Evolutionary conservation across 2,113 vertebrate species (phyloP).

Genomic region (Gymnarchus niloticus): DNA sequence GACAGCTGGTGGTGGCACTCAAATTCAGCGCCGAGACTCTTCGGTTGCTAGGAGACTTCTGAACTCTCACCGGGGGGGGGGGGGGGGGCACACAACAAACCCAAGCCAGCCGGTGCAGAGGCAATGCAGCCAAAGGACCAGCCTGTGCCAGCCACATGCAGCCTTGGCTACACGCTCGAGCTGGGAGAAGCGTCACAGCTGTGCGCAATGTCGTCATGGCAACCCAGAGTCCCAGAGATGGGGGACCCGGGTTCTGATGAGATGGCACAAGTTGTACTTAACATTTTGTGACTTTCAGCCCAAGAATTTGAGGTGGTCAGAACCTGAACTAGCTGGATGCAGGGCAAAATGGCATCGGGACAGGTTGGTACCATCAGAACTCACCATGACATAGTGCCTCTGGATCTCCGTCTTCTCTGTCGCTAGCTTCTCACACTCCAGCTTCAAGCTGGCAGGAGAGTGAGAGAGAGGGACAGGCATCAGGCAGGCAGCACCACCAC

Average conservation of each 20-base stretch:
- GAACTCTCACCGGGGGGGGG: conserved; percentile 59
- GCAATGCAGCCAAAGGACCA: conserved; percentile 19
- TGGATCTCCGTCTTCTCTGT: conserved; percentile 75
- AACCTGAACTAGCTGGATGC: neutral
- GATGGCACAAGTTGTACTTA: neutral
- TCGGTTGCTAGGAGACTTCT: conserved; percentile 69
- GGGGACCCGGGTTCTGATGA: neutral
- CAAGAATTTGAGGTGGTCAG: neutral
- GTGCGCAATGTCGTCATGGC: neutral
- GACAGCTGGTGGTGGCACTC: conserved; percentile 62
- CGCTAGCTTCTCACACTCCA: conserved; percentile 73
- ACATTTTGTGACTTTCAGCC: neutral
- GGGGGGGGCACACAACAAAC: conserved; percentile 35
- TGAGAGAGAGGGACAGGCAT: neutral
- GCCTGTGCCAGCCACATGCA: conserved; percentile 21
- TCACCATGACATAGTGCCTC: conserved; percentile 75
- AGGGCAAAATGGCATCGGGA: neutral
- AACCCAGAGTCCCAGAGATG: neutral
- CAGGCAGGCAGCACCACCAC: neutral
- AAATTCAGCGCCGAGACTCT: conserved; percentile 58
- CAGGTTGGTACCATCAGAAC: conserved; percentile 9
- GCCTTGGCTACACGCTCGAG: neutral
- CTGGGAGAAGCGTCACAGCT: neutral
- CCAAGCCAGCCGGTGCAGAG: conserved; percentile 30
- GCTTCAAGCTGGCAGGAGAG: conserved; percentile 63